Percentiles rank a stretch among this genome's conserved stretches.
phyloP scores from a whole-genome alignment of 2,113 vertebrate species.

The Microtus oregoni region DNA sequence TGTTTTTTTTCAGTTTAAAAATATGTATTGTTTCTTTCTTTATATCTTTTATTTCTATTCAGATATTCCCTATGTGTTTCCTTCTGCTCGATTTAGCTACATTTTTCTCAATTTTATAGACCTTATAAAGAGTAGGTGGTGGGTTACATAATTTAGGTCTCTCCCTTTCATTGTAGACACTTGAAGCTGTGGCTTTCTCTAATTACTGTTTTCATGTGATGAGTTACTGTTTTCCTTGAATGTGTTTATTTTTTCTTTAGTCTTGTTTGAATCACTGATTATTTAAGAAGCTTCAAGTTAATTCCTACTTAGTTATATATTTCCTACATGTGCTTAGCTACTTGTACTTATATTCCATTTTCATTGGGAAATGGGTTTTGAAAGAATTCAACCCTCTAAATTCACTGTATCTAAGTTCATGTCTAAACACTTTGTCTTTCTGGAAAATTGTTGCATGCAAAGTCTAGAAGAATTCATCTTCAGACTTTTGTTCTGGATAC shows the following conservation, averaged over 20 bases:
- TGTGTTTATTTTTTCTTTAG: neutral
- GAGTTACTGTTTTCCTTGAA: neutral
- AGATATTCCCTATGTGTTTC: neutral
- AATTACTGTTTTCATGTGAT: neutral
- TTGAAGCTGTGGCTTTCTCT: neutral
- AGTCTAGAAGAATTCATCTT: neutral
- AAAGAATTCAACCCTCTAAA: neutral
- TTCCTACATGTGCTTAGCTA: neutral
- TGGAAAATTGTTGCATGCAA: neutral
- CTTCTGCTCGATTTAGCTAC: neutral
- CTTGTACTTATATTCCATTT: neutral
- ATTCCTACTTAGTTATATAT: neutral
- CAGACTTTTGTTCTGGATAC: neutral
- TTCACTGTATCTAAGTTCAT: neutral
- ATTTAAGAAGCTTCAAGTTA: neutral
- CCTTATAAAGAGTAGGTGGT: neutral
- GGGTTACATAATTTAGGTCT: neutral
- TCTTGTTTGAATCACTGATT: neutral
- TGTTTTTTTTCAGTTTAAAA: neutral
- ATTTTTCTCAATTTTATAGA: neutral
- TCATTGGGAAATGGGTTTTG: neutral
- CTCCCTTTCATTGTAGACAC: neutral
- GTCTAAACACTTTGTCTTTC: neutral
- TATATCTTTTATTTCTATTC: neutral
- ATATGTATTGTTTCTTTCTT: neutral